Percentiles rank a stretch among this genome's conserved stretches.
Evolutionary conservation across 2,797 vertebrate genomes (phyloP).

Genomic region (Vespertilio murinus): DNA sequence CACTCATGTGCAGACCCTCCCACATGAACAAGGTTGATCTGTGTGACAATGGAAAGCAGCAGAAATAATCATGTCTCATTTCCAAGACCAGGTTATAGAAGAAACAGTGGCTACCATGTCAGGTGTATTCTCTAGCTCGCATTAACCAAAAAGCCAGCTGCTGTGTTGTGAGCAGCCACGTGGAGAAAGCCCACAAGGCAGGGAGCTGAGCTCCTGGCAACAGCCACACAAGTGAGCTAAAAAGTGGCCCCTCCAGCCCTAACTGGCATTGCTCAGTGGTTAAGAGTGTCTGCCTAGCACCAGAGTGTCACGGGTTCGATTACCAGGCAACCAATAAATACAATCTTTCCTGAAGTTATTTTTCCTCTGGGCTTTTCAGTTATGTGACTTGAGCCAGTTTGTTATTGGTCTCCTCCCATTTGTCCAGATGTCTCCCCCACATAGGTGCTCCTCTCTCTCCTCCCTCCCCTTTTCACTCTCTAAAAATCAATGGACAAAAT

Average conservation of each 20-base stretch:
- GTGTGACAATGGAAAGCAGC: background rate
- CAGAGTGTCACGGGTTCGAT: too few relatives aligned
- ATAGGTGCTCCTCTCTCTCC: too few relatives aligned
- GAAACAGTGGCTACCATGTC: background rate
- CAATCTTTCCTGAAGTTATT: background rate
- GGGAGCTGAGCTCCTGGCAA: background rate
- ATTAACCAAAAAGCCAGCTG: background rate
- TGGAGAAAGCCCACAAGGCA: accelerated
- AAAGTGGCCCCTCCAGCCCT: background rate
- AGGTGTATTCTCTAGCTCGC: too few relatives aligned
- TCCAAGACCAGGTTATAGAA: background rate
- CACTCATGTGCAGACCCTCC: background rate
- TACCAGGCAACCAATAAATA: too few relatives aligned
- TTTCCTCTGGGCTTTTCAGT: background rate
- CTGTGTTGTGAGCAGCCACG: background rate
- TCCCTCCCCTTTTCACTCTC: too few relatives aligned
- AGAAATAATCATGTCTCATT: accelerated
- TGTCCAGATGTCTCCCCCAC: background rate
- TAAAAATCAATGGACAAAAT: too few relatives aligned
- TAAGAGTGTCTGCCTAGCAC: too few relatives aligned
- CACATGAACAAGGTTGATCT: background rate
- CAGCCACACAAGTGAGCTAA: background rate
- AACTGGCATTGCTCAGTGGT: too few relatives aligned
- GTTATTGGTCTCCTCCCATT: background rate
- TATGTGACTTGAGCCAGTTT: background rate